Conservation (phyloP, 2,797 vertebrate genomes). For the Pangasius djambal region DNA sequence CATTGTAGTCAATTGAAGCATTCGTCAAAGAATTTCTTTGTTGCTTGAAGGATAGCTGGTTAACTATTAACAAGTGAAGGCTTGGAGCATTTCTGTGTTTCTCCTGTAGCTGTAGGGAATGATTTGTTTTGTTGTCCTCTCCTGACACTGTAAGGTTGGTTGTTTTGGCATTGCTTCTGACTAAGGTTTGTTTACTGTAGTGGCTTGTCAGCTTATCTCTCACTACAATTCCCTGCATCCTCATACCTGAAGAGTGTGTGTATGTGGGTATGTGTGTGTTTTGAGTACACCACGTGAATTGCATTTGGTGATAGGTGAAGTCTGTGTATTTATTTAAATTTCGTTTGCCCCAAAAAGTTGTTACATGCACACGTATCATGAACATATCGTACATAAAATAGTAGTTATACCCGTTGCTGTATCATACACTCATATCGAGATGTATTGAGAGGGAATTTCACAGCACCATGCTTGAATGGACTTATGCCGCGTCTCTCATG, state of each 20-base stretch:
- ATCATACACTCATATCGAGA: background rate
- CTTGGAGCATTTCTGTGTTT: background rate
- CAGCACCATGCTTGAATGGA: background rate
- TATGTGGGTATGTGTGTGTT: slow-evolving; percentile 1
- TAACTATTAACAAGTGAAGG: background rate
- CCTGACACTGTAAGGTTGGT: slow-evolving; percentile 6
- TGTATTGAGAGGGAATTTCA: background rate
- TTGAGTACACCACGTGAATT: background rate
- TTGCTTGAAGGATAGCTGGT: background rate
- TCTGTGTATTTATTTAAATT: background rate
- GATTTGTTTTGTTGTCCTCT: slow-evolving; percentile 3
- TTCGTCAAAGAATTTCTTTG: background rate
- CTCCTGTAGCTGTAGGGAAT: background rate
- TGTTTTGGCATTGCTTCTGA: slow-evolving; percentile 16
- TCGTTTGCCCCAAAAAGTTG: background rate
- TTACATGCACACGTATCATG: background rate
- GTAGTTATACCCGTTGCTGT: background rate
- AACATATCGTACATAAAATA: background rate
- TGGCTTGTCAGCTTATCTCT: slow-evolving; percentile 30
- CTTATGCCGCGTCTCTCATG: background rate
- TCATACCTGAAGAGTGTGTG: background rate
- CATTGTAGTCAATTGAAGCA: background rate
- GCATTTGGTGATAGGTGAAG: background rate
- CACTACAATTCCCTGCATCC: slow-evolving; percentile 8
- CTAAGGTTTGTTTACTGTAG: slow-evolving; percentile 21